These are phyloP conservation scores for Drosophila tsacasi DNA, from an alignment of 1,140 invertebrate genomes.

Conservation along the genomic window DNA sequence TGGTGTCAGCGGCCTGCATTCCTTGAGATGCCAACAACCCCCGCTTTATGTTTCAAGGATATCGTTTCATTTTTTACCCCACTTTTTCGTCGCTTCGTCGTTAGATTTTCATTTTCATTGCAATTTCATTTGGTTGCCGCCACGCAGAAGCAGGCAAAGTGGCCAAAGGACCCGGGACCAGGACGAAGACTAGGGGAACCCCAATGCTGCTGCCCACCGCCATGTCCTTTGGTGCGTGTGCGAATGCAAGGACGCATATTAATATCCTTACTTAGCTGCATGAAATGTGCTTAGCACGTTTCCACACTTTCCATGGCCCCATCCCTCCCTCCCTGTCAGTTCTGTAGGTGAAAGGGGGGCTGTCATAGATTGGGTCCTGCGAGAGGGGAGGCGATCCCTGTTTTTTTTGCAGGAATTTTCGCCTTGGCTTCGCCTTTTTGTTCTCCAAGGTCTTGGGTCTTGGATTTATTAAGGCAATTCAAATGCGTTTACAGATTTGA, in stretches of 20 bases:
- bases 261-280: conserved; percentile 81
- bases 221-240: conserved; percentile 50
- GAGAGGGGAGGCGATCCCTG: background rate
- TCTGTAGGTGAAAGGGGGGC: conserved; percentile 2
- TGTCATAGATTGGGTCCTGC: background rate
- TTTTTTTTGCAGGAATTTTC: conserved; percentile 13
- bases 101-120: conserved; percentile 83
- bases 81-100: conserved; percentile 59
- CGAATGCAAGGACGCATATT: conserved; percentile 77
- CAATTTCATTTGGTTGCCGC: conserved; percentile 81
- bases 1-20: conserved; percentile 59
- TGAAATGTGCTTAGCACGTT: conserved; percentile 73
- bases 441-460: conserved; percentile 2
- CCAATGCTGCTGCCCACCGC: background rate
- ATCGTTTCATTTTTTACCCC: conserved; percentile 75
- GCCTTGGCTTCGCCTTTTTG: background rate
- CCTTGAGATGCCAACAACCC: conserved; percentile 22
- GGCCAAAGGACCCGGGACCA: conserved; percentile 41
- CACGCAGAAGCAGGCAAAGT: conserved; percentile 76
- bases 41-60: conserved; percentile 74
- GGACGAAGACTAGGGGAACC: background rate
- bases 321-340: conserved; percentile 7
- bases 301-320: conserved; percentile 39
- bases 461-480: conserved; percentile 26
- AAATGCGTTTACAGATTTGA: background rate